Evolutionary conservation across 1,140 invertebrate genomes (phyloP).

Genomic region (Zaprionus capensis): DNA sequence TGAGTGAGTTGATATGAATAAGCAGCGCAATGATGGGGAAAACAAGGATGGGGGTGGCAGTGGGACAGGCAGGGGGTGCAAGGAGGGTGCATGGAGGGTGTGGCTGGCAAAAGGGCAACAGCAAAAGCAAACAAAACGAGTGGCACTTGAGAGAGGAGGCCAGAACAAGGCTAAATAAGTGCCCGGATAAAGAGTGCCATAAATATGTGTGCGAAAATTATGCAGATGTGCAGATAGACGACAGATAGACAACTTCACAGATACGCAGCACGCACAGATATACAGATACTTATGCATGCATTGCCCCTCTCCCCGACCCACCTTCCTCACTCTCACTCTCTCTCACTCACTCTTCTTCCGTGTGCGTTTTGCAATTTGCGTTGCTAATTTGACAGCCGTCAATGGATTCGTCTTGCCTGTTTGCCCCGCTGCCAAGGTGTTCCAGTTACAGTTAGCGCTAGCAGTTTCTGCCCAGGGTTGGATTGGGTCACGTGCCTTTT

Average conservation of each 20-base stretch:
- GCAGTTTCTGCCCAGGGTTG: conserved; percentile 13
- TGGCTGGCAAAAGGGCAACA: conserved; percentile 51
- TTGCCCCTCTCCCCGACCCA: background rate
- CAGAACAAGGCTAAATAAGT: conserved; percentile 75
- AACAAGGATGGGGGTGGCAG: conserved; percentile 20
- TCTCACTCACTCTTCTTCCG: background rate
- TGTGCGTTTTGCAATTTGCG: conserved; percentile 63
- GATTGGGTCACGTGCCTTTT: conserved; percentile 61
- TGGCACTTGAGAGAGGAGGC: conserved; percentile 61
- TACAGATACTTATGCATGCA: conserved; percentile 26
- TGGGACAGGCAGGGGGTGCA: background rate
- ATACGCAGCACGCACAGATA: conserved; percentile 35
- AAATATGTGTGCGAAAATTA: conserved; percentile 74
- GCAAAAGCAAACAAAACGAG: conserved; percentile 75
- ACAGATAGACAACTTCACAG: conserved; percentile 4
- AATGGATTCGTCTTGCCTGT: conserved; percentile 65
- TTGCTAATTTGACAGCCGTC: conserved; percentile 79
- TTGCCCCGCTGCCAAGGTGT: conserved; percentile 52
- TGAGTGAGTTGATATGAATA: conserved; percentile 75
- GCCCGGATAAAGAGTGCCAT: conserved; percentile 52
- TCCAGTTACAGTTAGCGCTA: conserved; percentile 28
- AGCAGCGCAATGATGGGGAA: conserved; percentile 40
- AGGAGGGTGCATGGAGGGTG: background rate
- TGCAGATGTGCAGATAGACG: conserved; percentile 46
- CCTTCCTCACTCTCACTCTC: background rate